Conservation (phyloP, 1,140 invertebrate species). For the Anagrus nilaparvatae region DNA sequence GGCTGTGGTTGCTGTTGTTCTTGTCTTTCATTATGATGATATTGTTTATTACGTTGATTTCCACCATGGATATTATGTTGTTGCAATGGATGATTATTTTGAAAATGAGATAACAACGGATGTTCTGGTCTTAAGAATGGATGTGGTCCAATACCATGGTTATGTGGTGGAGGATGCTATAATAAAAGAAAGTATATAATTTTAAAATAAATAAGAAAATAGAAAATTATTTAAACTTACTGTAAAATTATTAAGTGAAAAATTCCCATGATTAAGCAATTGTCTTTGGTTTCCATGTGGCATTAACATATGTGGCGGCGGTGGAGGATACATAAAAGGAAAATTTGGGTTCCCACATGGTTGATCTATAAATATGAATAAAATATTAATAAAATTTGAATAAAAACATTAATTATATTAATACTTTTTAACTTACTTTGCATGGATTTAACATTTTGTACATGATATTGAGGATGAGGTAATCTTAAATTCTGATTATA, state of each 20-base stretch:
- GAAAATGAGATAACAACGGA: conserved; percentile 26
- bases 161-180: conserved; percentile 26
- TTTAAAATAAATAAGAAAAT: neutral
- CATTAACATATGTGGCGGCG: conserved; percentile 33
- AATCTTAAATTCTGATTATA: conserved; percentile 31
- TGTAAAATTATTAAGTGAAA: conserved; percentile 27
- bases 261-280: conserved; percentile 30
- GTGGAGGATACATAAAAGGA: conserved; percentile 33
- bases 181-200: neutral
- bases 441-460: conserved; percentile 33
- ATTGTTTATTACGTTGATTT: conserved; percentile 34
- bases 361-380: conserved; percentile 26
- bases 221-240: conserved; percentile 21
- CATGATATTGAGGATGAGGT: conserved; percentile 28
- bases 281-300: conserved; percentile 30
- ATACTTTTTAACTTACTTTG: conserved; percentile 26
- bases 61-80: conserved; percentile 34
- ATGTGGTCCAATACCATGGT: conserved; percentile 24
- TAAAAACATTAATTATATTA: neutral
- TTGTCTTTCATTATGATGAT: conserved; percentile 29
- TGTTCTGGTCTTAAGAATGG: conserved; percentile 31
- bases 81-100: conserved; percentile 28
- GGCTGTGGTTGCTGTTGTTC: conserved; percentile 29
- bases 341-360: conserved; percentile 44
- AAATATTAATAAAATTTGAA: conserved; percentile 9